Conservation (phyloP, 2,888 invertebrate species). For the Pediacus dermestoides region DNA sequence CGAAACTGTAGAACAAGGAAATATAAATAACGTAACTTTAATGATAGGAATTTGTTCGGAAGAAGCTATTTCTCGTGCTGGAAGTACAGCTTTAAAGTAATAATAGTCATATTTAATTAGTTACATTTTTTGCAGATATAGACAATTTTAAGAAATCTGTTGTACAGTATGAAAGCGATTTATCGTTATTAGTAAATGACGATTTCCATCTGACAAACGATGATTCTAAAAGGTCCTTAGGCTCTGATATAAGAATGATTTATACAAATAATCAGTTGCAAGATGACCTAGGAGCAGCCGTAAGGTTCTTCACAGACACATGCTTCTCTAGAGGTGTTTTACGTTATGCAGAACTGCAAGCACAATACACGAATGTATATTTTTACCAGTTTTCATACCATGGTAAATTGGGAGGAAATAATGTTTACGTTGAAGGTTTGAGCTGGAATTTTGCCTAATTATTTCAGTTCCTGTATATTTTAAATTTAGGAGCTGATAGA, state of each 20-base stretch:
- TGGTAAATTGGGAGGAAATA: conserved; percentile 22
- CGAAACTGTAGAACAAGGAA: conserved; percentile 19
- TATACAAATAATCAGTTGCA: conserved; percentile 21
- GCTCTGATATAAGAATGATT: conserved; percentile 21
- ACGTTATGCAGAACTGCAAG: background rate
- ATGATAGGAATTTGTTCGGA: conserved; percentile 24
- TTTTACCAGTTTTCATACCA: conserved; percentile 31
- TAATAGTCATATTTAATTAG: background rate
- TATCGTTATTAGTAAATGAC: background rate
- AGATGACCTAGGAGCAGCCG: conserved; percentile 17
- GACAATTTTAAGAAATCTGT: background rate
- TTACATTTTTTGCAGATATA: conserved; percentile 1
- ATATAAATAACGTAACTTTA: conserved; percentile 20
- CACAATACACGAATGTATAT: conserved; percentile 22
- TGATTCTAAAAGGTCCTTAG: conserved; percentile 11
- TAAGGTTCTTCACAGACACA: conserved; percentile 8
- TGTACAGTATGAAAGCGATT: conserved; percentile 1
- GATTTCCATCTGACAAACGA: conserved; percentile 17
- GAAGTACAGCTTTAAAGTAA: conserved; percentile 11
- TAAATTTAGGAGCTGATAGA: conserved; percentile 21
- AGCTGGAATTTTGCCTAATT: background rate
- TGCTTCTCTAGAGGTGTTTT: background rate
- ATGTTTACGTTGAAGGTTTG: conserved; percentile 20
- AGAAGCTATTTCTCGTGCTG: conserved; percentile 16
- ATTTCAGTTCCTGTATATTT: background rate